Evolutionary conservation across 2,797 vertebrate genomes (phyloP).

Genomic region (Lacerta viridis): DNA sequence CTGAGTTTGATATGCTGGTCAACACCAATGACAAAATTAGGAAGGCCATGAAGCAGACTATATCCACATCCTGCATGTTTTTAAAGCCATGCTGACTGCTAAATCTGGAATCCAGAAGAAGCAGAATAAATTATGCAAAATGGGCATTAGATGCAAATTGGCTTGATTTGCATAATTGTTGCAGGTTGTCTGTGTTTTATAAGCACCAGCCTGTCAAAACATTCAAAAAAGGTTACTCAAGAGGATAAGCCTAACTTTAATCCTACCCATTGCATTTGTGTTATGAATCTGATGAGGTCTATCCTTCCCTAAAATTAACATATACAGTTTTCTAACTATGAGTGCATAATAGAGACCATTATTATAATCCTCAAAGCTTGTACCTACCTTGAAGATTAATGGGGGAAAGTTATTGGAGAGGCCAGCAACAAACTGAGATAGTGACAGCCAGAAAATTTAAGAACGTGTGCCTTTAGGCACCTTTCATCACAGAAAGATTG

Average conservation of each 20-base stretch:
- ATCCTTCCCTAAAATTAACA: slow-evolving; percentile 50
- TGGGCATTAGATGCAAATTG: slow-evolving; percentile 24
- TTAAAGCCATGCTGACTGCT: background rate
- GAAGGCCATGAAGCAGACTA: background rate
- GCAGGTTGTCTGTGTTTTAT: slow-evolving; percentile 62
- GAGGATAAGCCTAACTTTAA: slow-evolving; percentile 29
- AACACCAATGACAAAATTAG: background rate
- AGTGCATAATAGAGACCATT: slow-evolving; percentile 49
- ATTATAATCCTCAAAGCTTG: slow-evolving; percentile 69
- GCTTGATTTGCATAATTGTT: slow-evolving; percentile 13
- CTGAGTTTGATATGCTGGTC: background rate
- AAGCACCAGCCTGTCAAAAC: slow-evolving; percentile 62
- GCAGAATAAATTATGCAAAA: slow-evolving; percentile 32
- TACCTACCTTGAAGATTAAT: slow-evolving; percentile 62
- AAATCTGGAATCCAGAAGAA: slow-evolving; percentile 17
- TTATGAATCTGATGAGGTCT: slow-evolving; percentile 60
- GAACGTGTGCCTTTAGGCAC: slow-evolving; percentile 47
- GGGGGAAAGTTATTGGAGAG: slow-evolving; percentile 42
- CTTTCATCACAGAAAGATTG: slow-evolving; percentile 60
- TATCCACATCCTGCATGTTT: background rate
- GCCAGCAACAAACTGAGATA: slow-evolving; percentile 59
- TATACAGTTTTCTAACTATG: slow-evolving; percentile 55
- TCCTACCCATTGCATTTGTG: slow-evolving; percentile 57
- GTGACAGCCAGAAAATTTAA: slow-evolving; percentile 53
- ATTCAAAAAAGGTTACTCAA: slow-evolving; percentile 44